Evolutionary conservation across 92 coral and sea anemone genomes (phyloP), one percentile per base, ranked within the genome.

Genomic region (Nematostella vectensis): DNA sequence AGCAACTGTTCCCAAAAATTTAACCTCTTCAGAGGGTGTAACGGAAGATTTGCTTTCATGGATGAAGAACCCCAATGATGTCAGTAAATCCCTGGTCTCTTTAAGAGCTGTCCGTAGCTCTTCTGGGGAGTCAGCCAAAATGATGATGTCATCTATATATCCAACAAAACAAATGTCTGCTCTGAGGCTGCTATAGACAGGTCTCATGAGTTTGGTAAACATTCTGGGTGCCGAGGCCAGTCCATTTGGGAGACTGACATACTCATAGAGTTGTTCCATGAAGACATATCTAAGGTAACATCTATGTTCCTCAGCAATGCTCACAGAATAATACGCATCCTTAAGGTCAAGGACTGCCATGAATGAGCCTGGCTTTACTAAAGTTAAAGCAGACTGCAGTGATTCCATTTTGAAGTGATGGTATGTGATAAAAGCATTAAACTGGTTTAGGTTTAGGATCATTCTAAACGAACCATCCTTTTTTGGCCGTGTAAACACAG

Each of bases 291-390:
- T 70, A 19, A 63, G 74, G 33, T 54, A 78, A 47, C 62, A 62
- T 54, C 67, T 29, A 55, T 78, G 59, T 6, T 76, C 65, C 20
- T 30, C 23, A 18, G 60, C 70, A 20, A 70, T 62, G 9, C 77
- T 74, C 27, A 78, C 85, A 49, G 84, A 63, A 40, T 62, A 71
- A 47, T 50, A 69, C 6, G 82, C 82, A 61, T 76, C 76, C 29
- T 42, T 37, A 25, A 76, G 49, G 25, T 76, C 82, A 11, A 76
- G 54, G 1, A 65, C 71, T 4, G 82, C 76, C 76, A 68, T 76
- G 40, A 24, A 61, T 36, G 42, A 36, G 29, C 49, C 57, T 18
- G n/a, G n/a, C n/a, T n/a, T n/a, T n/a, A n/a, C n/a, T n/a, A n/a
- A n/a, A n/a, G n/a, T n/a, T n/a, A n/a, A n/a, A 28, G 60, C 76